Evolutionary conservation across 2,888 invertebrate species (phyloP).

Genomic region (Pristionchus japonicus): DNA sequence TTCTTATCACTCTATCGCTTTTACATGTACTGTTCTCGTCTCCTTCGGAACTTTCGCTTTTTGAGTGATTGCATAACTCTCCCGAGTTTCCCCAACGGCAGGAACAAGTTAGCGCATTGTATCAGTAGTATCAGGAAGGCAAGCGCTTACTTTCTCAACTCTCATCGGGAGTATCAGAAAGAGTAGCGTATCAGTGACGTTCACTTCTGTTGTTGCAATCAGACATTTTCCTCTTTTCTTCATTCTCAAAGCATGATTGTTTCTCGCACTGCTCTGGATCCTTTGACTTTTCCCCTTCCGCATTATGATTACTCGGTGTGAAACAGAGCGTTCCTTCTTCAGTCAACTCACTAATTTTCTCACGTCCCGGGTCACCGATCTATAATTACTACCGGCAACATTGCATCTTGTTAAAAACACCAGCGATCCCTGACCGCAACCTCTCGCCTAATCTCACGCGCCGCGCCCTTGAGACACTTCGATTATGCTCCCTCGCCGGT

Average conservation of each 20-base stretch:
- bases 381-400: too few species aligned
- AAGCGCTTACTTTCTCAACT: too few species aligned
- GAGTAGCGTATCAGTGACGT: not conserved
- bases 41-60: not conserved
- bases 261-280: too few species aligned
- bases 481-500: too few species aligned
- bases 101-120: too few species aligned
- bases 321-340: not conserved
- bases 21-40: not conserved
- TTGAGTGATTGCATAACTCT: conserved; percentile 12
- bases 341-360: not conserved
- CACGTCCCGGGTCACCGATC: not conserved
- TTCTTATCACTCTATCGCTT: not conserved
- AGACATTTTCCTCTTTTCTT: not conserved
- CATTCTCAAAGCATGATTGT: not conserved
- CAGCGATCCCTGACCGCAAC: not conserved
- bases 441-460: not conserved
- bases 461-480: too few species aligned
- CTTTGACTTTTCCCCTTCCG: too few species aligned
- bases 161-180: not conserved
- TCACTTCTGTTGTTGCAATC: not conserved
- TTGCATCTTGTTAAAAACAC: not conserved
- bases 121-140: too few species aligned
- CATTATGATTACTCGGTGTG: not conserved
- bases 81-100: too few species aligned